Evolutionary conservation across 2,797 vertebrate species (phyloP).

Genomic region (Sebastiscus tertius): DNA sequence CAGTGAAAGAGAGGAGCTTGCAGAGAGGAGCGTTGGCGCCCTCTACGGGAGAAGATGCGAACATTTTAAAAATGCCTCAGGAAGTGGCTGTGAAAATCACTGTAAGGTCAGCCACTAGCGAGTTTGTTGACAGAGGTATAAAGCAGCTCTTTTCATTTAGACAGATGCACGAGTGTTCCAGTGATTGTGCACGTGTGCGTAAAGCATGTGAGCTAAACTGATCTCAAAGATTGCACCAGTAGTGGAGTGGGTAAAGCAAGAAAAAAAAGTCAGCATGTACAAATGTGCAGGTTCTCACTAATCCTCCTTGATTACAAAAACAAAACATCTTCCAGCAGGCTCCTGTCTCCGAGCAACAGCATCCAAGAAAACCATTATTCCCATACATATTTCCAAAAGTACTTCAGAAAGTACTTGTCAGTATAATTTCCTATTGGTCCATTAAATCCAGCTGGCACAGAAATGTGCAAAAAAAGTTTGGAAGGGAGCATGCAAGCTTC

Average conservation of each 20-base stretch:
- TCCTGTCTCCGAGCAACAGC: slow-evolving; percentile 40
- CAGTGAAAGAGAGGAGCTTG: background rate
- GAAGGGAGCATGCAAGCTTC: background rate
- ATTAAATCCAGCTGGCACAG: slow-evolving; percentile 33
- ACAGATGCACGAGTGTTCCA: background rate
- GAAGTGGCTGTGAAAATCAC: slow-evolving; percentile 7
- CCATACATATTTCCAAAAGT: background rate
- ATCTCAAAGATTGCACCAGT: background rate
- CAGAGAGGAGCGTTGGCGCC: slow-evolving; percentile 68
- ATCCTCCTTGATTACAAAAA: slow-evolving; percentile 23
- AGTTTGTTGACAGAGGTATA: slow-evolving; percentile 21
- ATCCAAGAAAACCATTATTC: background rate
- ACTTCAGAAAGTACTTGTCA: background rate
- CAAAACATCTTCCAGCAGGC: background rate
- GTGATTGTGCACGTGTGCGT: background rate
- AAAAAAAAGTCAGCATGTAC: slow-evolving; percentile 9
- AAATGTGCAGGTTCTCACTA: background rate
- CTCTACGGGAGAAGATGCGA: slow-evolving; percentile 72
- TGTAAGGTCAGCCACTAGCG: background rate
- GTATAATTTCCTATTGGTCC: slow-evolving; percentile 1
- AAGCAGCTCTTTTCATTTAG: background rate
- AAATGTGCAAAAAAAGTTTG: slow-evolving; percentile 21
- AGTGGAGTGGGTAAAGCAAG: background rate
- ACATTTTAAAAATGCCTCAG: background rate
- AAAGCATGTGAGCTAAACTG: background rate